Base-by-base conservation (phyloP, 2,797 vertebrate genomes). In the Dryobates pubescens region DNA sequence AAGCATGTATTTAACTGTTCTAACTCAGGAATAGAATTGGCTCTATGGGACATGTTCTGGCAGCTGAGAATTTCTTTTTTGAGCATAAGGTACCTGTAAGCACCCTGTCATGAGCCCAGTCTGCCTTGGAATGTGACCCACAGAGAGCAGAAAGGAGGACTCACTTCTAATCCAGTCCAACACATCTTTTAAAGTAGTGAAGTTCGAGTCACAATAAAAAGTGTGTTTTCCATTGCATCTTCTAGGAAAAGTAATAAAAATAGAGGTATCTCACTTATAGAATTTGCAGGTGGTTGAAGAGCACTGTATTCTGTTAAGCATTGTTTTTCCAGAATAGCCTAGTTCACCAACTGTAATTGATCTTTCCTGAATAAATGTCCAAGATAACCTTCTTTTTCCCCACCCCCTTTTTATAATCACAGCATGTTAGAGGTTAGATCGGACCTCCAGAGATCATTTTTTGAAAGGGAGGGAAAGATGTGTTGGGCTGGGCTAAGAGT, bases 361-460 rank as follows among this genome's bases (percentile, higher is more conserved):
- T 88, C 84, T 93, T 89, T 85, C 57, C 61, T 58, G 51, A 95
- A 49, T 70, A 96, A 93, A 94, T 29, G 74, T 32, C 36, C 82
- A 76, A 78, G 58, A 58, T 77, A 56, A 24, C 51, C 0, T 24
- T 38, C 57, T 90, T 92, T 90, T 57, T 41, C 41, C 45, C 45
- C 43, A 45, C 43, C 17, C 17, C 43, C 45, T 47, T 47, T 47
- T 47, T 47, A 47, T 47, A 47, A 20, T 47, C 45, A 47, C 45
- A 47, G 45, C 47, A 20, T 20, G 45, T 47, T 47, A 47, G 45
- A 19, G 45, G 45, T 47, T 47, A 47, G 45, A 47, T 9, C 4
- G 9, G 45, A 20, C 45, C 45, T 47, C 45, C 45, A 47, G 45
- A 47, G 45, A 47, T 47, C 45, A 65, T 68, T 53, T 90, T 72